Evolutionary conservation across 2,797 vertebrate genomes (phyloP), one percentile per base, ranked within the genome.

Genomic region (Sebastes itinus): DNA sequence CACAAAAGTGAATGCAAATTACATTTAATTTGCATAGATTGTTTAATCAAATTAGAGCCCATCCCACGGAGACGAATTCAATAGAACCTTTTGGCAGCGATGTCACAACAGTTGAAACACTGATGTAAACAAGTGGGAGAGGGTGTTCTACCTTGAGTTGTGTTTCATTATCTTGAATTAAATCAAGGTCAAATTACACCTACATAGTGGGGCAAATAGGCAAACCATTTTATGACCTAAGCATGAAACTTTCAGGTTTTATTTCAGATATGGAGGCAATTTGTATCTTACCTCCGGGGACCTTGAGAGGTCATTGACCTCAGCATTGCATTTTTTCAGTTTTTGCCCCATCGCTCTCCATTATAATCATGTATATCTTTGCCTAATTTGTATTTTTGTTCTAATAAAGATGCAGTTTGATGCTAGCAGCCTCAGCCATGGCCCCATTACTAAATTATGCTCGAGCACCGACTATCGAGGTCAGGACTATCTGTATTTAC

Each of bases 1-100:
- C 79, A 87, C 78, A 86, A 85, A 80, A 84, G 64, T 46, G 72
- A 88, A 91, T 86, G 72, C 86, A 84, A 86, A 91, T 90, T 61
- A 75, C 66, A 72, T 77, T 68, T 74, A 3, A 87, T 92, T 91
- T 91, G 76, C 90, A 90, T 83, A 92, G 84, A 91, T 85, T 86
- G 72, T 78, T 87, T 88, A 80, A 91, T 90, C 76, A 85, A 84
- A 92, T 92, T 88, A 88, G 55, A 89, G 66, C 54, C 77, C 72
- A 33, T 83, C 72, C 83, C 87, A 78, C 61, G 27, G 88, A 90
- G 85, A 79, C 78, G 18, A n/a, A 60, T 84, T 87, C 68, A 79
- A 42, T 58, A 28, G 30, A 85, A 70, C 70, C 61, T 58, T 80
- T 77, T 81, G 78, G 82, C 84, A 78, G 58, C 49, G 2, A 61